Conservation (phyloP, 1,140 invertebrate species). For the Cyphomyrmex costatus region DNA sequence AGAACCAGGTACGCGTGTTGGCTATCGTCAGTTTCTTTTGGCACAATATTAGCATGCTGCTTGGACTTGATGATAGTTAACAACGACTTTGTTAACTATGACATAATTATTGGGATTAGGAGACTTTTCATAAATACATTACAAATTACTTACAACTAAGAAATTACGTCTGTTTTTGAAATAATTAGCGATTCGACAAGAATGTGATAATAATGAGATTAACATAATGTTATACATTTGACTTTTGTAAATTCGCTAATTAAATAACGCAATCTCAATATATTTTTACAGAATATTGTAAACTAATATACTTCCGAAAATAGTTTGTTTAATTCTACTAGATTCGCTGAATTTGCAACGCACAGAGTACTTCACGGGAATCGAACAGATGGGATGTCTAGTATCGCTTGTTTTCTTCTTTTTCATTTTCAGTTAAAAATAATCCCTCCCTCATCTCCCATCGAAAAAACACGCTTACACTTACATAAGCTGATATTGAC, state of each 20-base stretch:
- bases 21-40: constrained; percentile 58
- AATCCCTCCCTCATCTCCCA: constrained; percentile 33
- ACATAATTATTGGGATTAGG: too few species aligned
- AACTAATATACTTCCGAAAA: neutral
- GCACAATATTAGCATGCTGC: constrained; percentile 59
- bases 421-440: constrained; percentile 10
- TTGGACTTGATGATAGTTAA: constrained; percentile 22
- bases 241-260: neutral
- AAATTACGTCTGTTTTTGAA: neutral
- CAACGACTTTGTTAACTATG: neutral
- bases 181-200: neutral
- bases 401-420: constrained; percentile 10
- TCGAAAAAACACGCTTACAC: constrained; percentile 49
- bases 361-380: neutral
- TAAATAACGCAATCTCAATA: neutral
- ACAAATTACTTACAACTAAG: neutral
- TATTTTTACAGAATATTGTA: neutral
- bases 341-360: constrained; percentile 62
- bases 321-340: neutral
- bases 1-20: constrained; percentile 34
- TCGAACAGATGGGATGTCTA: neutral
- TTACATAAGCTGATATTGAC: constrained; percentile 41
- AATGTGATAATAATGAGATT: neutral
- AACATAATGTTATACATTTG: neutral
- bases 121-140: neutral